A percentile compares a stretch with the other conserved stretches of the same genome.
Conservation (phyloP, 2,888 invertebrate species). For the Notocelia uddmanniana region DNA sequence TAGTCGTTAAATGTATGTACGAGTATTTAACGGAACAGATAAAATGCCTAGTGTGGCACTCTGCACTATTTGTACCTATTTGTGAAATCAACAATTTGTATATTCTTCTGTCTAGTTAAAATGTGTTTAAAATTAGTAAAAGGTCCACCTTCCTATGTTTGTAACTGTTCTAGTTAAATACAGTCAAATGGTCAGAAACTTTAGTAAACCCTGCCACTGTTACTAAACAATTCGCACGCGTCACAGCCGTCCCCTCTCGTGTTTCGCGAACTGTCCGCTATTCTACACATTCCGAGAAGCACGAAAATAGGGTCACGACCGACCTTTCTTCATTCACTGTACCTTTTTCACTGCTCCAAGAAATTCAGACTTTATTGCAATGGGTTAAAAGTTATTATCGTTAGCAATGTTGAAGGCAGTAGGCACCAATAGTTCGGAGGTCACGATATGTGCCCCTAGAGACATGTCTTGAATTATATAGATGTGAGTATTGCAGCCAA, state of each 20-base stretch:
- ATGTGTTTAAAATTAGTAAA: no score
- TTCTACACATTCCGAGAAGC: constrained; percentile 10
- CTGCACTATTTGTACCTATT: no score
- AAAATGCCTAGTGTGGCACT: no score
- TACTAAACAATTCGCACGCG: constrained; percentile 9
- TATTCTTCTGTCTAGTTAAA: no score
- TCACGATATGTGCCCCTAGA: constrained; percentile 10
- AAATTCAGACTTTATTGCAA: background rate
- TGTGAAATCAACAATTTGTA: no score
- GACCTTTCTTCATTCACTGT: background rate
- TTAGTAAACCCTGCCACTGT: background rate
- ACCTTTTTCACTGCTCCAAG: constrained; percentile 9
- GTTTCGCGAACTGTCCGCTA: background rate
- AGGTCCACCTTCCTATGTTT: no score
- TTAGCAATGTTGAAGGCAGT: constrained; percentile 2
- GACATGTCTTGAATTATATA: constrained; percentile 2
- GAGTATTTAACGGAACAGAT: no score
- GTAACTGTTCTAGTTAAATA: background rate
- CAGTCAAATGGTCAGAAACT: background rate
- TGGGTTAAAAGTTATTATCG: constrained; percentile 5
- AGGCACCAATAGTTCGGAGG: constrained; percentile 5
- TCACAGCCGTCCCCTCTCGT: background rate
- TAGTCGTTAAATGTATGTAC: no score
- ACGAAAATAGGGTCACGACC: constrained; percentile 24
- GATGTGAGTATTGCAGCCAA: background rate